Conservation (phyloP, 1,140 invertebrate genomes). For the Bombus vancouverensis region DNA sequence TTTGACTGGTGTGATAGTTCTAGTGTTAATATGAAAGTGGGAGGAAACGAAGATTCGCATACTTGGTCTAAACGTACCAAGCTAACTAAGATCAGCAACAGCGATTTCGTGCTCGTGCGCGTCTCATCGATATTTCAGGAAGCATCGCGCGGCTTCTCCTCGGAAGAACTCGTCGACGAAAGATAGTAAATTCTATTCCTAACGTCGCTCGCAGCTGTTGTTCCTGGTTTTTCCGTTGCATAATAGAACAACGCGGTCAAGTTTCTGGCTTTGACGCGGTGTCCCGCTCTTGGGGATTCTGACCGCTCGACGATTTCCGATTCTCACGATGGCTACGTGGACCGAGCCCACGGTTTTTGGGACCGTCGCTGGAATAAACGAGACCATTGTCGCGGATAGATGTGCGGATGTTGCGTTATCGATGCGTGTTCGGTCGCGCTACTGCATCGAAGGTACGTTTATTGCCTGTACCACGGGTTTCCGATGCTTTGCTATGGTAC, state of each 20-base stretch:
- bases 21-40: no score
- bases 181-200: constrained; percentile 61
- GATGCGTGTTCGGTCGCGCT: not conserved
- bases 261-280: constrained; percentile 54
- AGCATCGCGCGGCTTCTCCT: constrained; percentile 7
- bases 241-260: constrained; percentile 56
- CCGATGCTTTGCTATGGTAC: not conserved
- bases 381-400: constrained; percentile 43
- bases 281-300: not conserved
- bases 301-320: constrained; percentile 23
- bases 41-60: not conserved
- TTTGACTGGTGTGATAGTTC: no score
- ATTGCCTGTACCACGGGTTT: not conserved
- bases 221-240: constrained; percentile 57
- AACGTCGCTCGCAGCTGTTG: constrained; percentile 55
- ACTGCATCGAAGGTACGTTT: not conserved
- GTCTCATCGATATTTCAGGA: constrained; percentile 46
- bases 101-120: constrained; percentile 28
- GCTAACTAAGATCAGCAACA: constrained; percentile 7
- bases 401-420: constrained; percentile 33
- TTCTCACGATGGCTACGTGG: not conserved
- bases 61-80: not conserved
- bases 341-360: constrained; percentile 4
- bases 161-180: constrained; percentile 42
- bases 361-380: constrained; percentile 38